Percentiles rank a stretch among this genome's conserved stretches.
These are phyloP conservation scores for Eilema sororculum DNA, from an alignment of 2,888 invertebrate species.

Conservation along the genomic window DNA sequence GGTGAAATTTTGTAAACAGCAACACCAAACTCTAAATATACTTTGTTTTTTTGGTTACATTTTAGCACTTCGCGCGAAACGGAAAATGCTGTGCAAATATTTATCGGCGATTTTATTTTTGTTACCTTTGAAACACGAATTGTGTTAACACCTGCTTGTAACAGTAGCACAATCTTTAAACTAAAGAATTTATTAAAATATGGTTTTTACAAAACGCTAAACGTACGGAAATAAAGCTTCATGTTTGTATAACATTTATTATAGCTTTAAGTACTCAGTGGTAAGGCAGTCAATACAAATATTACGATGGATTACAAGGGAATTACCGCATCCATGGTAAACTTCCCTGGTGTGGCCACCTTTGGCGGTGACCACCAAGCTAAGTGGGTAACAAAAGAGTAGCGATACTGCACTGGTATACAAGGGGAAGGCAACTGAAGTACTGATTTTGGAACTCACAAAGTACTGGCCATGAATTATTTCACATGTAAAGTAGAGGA, in stretches of 20 bases:
- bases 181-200: neutral
- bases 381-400: neutral
- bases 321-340: no score
- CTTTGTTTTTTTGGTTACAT: neutral
- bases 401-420: no score
- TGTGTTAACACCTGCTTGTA: neutral
- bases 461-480: no score
- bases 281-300: no score
- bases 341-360: neutral
- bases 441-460: no score
- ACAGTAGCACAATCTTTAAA: neutral
- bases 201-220: neutral
- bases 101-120: neutral
- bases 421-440: no score
- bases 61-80: neutral
- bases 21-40: slow-evolving; percentile 30
- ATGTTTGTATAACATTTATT: neutral
- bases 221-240: neutral
- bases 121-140: neutral
- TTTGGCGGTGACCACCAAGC: neutral
- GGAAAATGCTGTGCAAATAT: neutral
- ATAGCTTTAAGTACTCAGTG: neutral
- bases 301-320: no score
- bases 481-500: no score
- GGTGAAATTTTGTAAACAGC: slow-evolving; percentile 41